Evolutionary conservation across 2,113 vertebrate genomes (phyloP), one percentile per base, ranked within the genome.

Genomic region (Melanocharis versteri): DNA sequence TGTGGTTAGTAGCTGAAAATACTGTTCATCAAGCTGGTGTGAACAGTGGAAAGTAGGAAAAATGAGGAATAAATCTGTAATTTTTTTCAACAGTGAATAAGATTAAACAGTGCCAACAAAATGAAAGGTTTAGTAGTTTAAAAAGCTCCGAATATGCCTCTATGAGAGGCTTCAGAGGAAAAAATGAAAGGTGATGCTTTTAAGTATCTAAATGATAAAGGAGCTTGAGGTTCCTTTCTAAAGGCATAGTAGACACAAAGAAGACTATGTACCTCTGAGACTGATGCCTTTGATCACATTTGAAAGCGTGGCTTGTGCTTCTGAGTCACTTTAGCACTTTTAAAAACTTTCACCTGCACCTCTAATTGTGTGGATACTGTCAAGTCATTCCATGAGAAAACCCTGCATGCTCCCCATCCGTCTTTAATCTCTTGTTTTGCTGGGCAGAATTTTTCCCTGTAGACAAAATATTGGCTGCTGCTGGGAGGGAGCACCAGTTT

Each of bases 331-430:
- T 88, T 21, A 88, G 69, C 56, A 23, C 80, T 93, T 86, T 81
- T 40, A 10, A 78, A 88, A 95, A 82, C 72, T 94, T 96, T 95
- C 44, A 86, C 10, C 69, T 90, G 20, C 65, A 60, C 69, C 80
- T 94, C 53, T 72, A 62, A 73, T 71, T 81, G 80, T 87, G 83
- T 90, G 91, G 60, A 57, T 78, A 71, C 48, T 76, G 57, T 94
- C 80, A 86, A 81, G 69, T 82, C 83, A 62, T 87, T 86, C 64
- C 72, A 64, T 61, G 61, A 98, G 98, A 79, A 83, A 83, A 73
- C 73, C 44, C 73, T 44, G 66, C 77, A 35, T 89, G 80, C n/a
- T 87, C 40, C 72, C 80, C 57, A 71, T 83, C 76, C 1, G 0
- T 76, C 83, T 93, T 79, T 91, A 90, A 90, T 79, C 85, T 79